These are phyloP conservation scores for Lithobates pipiens DNA, from an alignment of 2,797 vertebrate species.

Conservation along the genomic window DNA sequence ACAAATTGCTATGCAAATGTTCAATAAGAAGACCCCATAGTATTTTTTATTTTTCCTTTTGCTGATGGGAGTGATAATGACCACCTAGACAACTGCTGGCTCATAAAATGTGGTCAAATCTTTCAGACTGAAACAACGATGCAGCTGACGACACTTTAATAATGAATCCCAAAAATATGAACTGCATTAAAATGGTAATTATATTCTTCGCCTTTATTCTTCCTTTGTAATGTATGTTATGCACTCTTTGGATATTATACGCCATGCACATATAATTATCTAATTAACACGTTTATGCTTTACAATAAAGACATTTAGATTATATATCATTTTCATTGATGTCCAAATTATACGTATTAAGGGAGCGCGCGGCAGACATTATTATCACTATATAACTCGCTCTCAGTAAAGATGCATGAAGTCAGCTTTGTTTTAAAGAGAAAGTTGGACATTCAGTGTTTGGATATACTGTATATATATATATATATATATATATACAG, in stretches of 20 bases:
- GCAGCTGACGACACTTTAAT: neutral
- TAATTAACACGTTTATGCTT: slow-evolving; percentile 3
- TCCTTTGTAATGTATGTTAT: neutral
- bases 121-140: neutral
- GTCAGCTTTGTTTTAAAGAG: neutral
- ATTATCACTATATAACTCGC: neutral
- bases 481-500: too few relatives aligned
- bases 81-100: too few relatives aligned
- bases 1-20: too few relatives aligned
- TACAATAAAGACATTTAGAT: neutral
- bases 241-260: neutral
- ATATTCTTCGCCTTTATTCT: neutral
- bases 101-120: neutral
- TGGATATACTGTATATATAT: neutral
- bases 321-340: slow-evolving; percentile 1
- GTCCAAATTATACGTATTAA: slow-evolving; percentile 1
- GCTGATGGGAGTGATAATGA: too few relatives aligned
- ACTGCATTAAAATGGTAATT: neutral
- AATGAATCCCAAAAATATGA: neutral
- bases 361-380: neutral
- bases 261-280: neutral
- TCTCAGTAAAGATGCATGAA: neutral
- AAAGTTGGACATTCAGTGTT: neutral
- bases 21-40: too few relatives aligned
- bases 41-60: too few relatives aligned